Conservation (phyloP, 2,888 invertebrate species). For the Amorpha juglandis region DNA sequence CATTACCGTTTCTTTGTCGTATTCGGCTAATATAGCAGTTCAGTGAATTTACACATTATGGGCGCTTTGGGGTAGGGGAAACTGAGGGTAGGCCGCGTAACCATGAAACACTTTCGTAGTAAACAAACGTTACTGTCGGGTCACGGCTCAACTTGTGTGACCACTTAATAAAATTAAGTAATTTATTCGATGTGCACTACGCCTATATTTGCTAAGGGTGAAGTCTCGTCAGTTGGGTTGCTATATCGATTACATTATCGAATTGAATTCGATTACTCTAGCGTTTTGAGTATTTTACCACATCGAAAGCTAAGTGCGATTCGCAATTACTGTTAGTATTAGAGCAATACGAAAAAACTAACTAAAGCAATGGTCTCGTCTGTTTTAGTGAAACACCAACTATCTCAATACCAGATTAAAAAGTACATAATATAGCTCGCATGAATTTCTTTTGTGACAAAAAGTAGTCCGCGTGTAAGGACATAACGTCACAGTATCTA, state of each 20-base stretch:
- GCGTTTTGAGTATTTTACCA: neutral
- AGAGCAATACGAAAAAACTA: no score
- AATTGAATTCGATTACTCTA: constrained; percentile 46
- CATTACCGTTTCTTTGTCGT: constrained; percentile 77
- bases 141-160: constrained; percentile 48
- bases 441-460: no score
- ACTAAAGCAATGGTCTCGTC: no score
- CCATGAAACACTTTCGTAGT: constrained; percentile 44
- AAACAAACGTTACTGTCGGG: constrained; percentile 57
- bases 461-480: no score
- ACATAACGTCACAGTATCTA: no score
- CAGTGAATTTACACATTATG: constrained; percentile 64
- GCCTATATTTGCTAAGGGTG: constrained; percentile 70
- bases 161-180: constrained; percentile 82
- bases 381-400: no score
- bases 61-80: constrained; percentile 45
- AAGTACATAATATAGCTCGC: no score
- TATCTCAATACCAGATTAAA: no score
- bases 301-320: neutral
- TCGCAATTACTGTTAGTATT: no score
- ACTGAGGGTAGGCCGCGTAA: constrained; percentile 32
- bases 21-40: constrained; percentile 68
- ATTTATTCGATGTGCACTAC: constrained; percentile 73
- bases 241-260: constrained; percentile 48
- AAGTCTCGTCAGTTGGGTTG: constrained; percentile 46